Base-by-base conservation (phyloP, 2,888 invertebrate species). In the Polyommatus iphigenia region DNA sequence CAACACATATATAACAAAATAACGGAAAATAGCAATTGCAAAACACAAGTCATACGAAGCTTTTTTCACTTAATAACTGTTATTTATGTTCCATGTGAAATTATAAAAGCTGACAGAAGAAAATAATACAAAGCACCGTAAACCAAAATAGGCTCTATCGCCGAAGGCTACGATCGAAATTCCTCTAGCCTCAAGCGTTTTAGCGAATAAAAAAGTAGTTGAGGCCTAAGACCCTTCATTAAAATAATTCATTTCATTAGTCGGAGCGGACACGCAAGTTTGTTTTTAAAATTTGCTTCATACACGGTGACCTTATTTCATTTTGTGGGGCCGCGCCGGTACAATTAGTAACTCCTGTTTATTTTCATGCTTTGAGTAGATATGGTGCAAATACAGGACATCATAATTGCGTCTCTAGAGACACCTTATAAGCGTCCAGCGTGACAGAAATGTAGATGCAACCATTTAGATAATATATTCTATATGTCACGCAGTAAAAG, bases 171-270 rank as follows among this genome's bases (percentile, higher is more conserved):
- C 6, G 67, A n/a, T 50, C 10, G n/a, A 78, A 18, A 71, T 75
- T 79, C 8, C 71, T 24, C 67, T 76, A 75, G 50, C 20, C 15
- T 15, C n/a, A 57, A 10, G 24, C 7, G 20, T 76, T 79, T 77
- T 57, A 72, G 78, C 78, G 77, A 77, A 79, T 78, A 81, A 80
- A 81, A 80, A 81, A 81, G 81, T 81, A 81, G 81, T 81, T 78
- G 80, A 67, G 71, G 81, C 80, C 78, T 76, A 84, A 83, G 84
- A 83, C 86, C 86, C 85, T 88, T 89, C 88, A 90, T 90, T 90
- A 90, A 87, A 90, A 91, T 90, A 90, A 91, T 90, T 89, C 86
- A 90, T 90, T 91, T 88, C 87, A 90, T 91, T 90, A 90, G 85
- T 84, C 85, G 84, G 82, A 84, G 85, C 85, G 85, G 86, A 88